Evolutionary conservation across 2,113 vertebrate species (phyloP), one percentile per base, ranked within the genome.

Genomic region (Anarrhichthys ocellatus): DNA sequence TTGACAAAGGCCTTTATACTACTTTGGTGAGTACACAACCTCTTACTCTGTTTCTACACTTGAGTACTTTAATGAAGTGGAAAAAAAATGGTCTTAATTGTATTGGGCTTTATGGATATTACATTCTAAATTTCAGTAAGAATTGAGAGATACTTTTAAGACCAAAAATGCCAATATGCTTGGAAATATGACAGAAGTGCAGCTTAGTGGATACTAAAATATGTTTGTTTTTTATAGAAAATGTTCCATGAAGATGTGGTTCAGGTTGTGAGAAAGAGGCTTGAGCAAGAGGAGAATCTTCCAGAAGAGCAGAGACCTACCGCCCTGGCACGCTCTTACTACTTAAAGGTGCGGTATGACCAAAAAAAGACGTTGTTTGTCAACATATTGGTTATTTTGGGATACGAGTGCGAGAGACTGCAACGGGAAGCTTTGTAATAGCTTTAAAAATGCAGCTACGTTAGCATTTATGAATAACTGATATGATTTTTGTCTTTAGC

Each of bases 1-100:
- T 97, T 72, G 96, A 97, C 86, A 96, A 95, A 72, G 96, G 97
- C 69, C 94, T 96, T 89, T 97, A 97, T 84, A 96, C 92, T 1
- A 95, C 96, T 0, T 91, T 98, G 95, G 97, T 98, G 86, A 95
- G 96, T 85, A 42, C 38, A 65, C 11, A 50, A 22, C 38, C 15
- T 27, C 7, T 54, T 58, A 18, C 44, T 73, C 24, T 40, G 4
- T 62, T 10, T n/a, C 6, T 50, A 24, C 2, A 17, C 40, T 54
- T 18, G 1, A 27, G 9, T 36, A 42, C 10, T 20, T 24, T 0
- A 9, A 10, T 27, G 0, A 11, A 34, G 36, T 29, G 36, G 24
- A n/a, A 54, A 32, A 32, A n/a, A 20, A 29, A 5, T 8, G 4
- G 6, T 34, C 8, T 24, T 42, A 34, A 34, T 58, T 65, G 6